These are phyloP conservation scores for Scaptomyza cyrtandrae DNA, from an alignment of 2,888 invertebrate species.

Conservation along the genomic window DNA sequence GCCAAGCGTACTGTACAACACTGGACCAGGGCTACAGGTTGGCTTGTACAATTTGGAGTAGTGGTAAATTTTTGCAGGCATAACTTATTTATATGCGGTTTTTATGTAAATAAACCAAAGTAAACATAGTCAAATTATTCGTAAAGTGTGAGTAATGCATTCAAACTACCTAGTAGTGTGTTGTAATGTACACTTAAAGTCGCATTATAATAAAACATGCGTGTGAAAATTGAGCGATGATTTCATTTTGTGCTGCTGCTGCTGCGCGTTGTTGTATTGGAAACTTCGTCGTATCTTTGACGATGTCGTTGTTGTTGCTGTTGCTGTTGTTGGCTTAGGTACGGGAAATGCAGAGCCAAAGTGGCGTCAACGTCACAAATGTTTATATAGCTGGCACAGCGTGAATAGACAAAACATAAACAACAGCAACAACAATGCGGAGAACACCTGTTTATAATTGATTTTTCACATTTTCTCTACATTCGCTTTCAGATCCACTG, in stretches of 20 bases:
- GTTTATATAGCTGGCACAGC: conserved; percentile 59
- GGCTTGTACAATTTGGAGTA: conserved; percentile 71
- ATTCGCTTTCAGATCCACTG: conserved; percentile 46
- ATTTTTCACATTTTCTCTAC: conserved; percentile 75
- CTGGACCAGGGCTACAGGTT: conserved; percentile 62
- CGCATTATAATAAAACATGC: conserved; percentile 12
- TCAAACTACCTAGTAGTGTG: background rate
- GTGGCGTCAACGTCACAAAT: conserved; percentile 63
- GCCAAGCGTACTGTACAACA: conserved; percentile 36
- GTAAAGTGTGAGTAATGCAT: conserved; percentile 67
- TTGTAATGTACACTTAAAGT: conserved; percentile 6
- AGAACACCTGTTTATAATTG: conserved; percentile 81
- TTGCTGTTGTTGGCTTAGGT: conserved; percentile 60
- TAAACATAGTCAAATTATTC: conserved; percentile 60
- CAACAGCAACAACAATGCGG: conserved; percentile 48
- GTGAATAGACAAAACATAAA: conserved; percentile 36
- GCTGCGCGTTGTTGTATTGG: conserved; percentile 77
- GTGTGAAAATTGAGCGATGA: conserved; percentile 76
- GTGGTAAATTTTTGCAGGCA: conserved; percentile 72
- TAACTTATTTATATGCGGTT: conserved; percentile 69
- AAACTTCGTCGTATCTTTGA: conserved; percentile 72
- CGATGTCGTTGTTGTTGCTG: conserved; percentile 52
- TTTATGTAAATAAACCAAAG: conserved; percentile 73
- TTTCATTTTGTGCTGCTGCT: conserved; percentile 80
- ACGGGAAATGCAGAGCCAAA: conserved; percentile 55